These are phyloP conservation scores for Ovibos moschatus DNA, from an alignment of 2,113 vertebrate genomes.

Conservation along the genomic window DNA sequence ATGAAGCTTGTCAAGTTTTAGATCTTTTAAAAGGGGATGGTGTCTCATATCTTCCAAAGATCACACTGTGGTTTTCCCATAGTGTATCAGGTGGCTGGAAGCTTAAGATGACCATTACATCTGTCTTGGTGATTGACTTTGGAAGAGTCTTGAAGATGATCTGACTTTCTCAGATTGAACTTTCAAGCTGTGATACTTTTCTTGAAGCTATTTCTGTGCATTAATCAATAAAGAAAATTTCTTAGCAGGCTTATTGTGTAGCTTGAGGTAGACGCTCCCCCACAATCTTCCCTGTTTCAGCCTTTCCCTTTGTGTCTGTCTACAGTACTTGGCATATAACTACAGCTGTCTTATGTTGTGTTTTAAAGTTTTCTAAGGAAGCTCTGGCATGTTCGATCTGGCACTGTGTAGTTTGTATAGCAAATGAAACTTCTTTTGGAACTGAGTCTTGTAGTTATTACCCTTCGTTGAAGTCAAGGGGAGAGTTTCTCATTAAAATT, in stretches of 20 bases:
- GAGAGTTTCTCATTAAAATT: constrained; percentile 35
- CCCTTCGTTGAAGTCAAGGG: constrained; percentile 18
- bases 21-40: not conserved
- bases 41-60: not conserved
- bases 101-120: not conserved
- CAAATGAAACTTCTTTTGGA: not conserved
- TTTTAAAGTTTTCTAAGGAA: constrained; percentile 3
- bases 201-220: constrained; percentile 35
- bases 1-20: not conserved
- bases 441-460: constrained; percentile 32
- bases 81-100: not conserved
- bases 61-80: not conserved
- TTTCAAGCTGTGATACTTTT: constrained; percentile 33
- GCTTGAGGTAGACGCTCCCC: not conserved
- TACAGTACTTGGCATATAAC: not conserved
- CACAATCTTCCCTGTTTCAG: not conserved
- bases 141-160: not conserved
- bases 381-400: not conserved
- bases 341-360: not conserved
- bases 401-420: not conserved
- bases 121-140: constrained; percentile 43
- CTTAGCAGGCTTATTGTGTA: not conserved
- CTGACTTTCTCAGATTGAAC: constrained; percentile 31
- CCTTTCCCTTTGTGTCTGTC: not conserved
- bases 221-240: constrained; percentile 12